phyloP scores from a whole-genome alignment of 2,888 invertebrate species.

The Drosophila nr. fundita region DNA sequence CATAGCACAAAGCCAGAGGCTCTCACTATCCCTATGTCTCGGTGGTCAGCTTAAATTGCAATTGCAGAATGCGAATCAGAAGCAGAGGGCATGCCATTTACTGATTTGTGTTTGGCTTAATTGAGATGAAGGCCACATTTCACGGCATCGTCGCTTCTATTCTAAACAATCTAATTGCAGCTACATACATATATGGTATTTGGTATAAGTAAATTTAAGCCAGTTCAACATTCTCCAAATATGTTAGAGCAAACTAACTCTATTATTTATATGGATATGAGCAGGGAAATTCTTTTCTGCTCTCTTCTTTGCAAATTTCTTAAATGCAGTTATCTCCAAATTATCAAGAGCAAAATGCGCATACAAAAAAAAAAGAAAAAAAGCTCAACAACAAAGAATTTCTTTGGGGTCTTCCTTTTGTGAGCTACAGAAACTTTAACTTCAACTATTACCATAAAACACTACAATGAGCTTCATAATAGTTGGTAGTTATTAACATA shows the following conservation, averaged over 20 bases:
- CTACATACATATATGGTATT: slow-evolving; percentile 31
- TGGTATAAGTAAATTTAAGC: background rate
- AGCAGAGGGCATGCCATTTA: slow-evolving; percentile 49
- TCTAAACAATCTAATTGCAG: slow-evolving; percentile 55
- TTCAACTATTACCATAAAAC: slow-evolving; percentile 40
- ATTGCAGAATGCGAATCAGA: slow-evolving; percentile 27
- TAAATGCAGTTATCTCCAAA: slow-evolving; percentile 3
- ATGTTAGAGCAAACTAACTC: background rate
- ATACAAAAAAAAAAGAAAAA: slow-evolving; percentile 6
- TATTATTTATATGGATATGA: background rate
- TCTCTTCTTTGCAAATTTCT: background rate
- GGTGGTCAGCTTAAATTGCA: slow-evolving; percentile 32
- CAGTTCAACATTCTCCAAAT: slow-evolving; percentile 3
- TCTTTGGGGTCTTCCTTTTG: slow-evolving; percentile 37
- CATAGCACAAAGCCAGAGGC: slow-evolving; percentile 5
- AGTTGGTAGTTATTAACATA: slow-evolving; percentile 71
- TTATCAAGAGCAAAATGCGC: slow-evolving; percentile 7
- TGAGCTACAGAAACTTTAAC: slow-evolving; percentile 13
- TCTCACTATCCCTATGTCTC: slow-evolving; percentile 5
- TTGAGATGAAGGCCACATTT: slow-evolving; percentile 58
- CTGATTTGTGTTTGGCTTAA: slow-evolving; percentile 66
- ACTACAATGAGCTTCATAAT: slow-evolving; percentile 64
- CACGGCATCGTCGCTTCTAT: slow-evolving; percentile 21
- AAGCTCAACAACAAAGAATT: slow-evolving; percentile 14
- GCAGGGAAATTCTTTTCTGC: background rate